phyloP scores from a whole-genome alignment of 1,140 invertebrate genomes.

The Drosophila lacertosa region DNA sequence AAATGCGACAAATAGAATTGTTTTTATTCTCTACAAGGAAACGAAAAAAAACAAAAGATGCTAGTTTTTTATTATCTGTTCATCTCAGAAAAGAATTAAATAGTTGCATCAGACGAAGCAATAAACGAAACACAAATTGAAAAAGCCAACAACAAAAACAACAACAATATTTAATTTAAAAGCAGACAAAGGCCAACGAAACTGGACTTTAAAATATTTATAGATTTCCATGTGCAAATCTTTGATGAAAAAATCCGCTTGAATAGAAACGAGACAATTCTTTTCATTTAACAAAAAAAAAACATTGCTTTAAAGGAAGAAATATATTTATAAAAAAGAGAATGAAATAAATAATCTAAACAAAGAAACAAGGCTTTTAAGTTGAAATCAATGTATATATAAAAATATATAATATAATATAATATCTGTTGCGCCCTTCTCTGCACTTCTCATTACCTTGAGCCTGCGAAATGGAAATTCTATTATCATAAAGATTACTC shows the following conservation, averaged over 20 bases:
- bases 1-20: not conserved
- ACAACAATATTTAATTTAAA: too few species aligned
- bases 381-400: too few species aligned
- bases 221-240: not conserved
- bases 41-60: not conserved
- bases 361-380: too few species aligned
- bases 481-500: not conserved
- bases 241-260: not conserved
- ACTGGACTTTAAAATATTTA: not conserved
- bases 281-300: not conserved
- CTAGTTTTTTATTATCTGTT: not conserved
- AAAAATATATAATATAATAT: too few species aligned
- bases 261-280: not conserved
- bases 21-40: not conserved
- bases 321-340: not conserved
- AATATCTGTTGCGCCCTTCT: not conserved
- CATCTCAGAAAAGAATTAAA: not conserved
- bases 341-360: too few species aligned
- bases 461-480: too few species aligned
- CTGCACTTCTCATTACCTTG: not conserved
- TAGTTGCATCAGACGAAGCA: not conserved
- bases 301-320: not conserved
- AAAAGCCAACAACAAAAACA: not conserved
- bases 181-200: not conserved
- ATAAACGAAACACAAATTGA: not conserved